Conservation (phyloP, 2,113 vertebrate genomes). For the Lasiurus cinereus region DNA sequence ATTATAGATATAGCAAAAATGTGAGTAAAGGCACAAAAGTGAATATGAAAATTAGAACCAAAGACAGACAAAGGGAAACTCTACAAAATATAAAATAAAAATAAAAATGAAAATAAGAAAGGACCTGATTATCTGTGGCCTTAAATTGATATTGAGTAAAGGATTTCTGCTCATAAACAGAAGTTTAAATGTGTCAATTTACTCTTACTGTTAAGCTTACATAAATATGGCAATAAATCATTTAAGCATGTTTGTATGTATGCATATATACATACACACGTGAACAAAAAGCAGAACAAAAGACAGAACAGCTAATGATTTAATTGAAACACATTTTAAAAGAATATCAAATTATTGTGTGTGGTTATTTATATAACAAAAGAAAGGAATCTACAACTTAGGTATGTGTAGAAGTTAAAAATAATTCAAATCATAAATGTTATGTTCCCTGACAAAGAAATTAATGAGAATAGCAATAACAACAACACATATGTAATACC, state of each 20-base stretch:
- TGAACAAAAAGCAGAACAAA: not conserved
- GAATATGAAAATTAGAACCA: not conserved
- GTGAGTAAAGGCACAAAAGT: not conserved
- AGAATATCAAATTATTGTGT: not conserved
- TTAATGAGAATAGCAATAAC: not conserved
- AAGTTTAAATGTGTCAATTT: not conserved
- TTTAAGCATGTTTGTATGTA: not conserved
- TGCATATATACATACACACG: not conserved
- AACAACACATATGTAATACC: not conserved
- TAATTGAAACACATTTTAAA: not conserved
- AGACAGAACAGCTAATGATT: not conserved
- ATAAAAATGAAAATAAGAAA: not conserved
- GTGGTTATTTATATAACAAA: not conserved
- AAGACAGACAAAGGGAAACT: not conserved
- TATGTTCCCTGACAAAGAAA: not conserved
- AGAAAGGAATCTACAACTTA: not conserved
- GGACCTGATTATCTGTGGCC: not conserved
- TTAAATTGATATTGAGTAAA: not conserved
- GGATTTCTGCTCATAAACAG: not conserved
- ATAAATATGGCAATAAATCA: not conserved
- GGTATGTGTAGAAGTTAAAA: not conserved
- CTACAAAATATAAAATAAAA: not conserved
- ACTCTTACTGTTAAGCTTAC: not conserved
- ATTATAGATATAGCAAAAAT: not conserved
- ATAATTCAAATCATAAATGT: not conserved